phyloP scores from a whole-genome alignment of 2,113 vertebrate genomes.

The Arizona elegans region DNA sequence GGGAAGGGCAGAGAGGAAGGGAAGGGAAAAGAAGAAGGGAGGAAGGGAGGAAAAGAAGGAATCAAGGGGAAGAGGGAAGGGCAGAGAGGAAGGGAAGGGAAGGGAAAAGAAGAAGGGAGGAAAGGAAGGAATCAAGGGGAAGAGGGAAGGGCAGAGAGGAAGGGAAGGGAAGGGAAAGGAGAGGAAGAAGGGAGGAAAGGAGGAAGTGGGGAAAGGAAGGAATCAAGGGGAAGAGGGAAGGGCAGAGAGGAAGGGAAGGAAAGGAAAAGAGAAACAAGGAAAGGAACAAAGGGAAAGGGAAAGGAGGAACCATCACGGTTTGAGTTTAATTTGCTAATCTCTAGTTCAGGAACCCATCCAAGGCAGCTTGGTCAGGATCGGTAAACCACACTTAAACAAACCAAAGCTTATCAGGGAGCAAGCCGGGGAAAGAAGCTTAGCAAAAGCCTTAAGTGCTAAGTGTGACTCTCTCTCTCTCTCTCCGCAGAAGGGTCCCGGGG shows the following conservation, averaged over 20 bases:
- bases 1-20: no score
- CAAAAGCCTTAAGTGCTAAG: neutral
- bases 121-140: no score
- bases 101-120: neutral
- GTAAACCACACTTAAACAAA: neutral
- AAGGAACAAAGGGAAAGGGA: no score
- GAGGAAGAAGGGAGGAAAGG: accelerated
- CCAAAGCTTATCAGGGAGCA: neutral
- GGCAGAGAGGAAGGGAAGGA: no score
- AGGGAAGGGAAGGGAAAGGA: no score
- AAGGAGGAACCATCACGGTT: neutral
- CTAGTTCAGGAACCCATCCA: neutral
- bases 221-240: no score
- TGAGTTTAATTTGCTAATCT: neutral
- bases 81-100: no score
- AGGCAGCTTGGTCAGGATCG: neutral
- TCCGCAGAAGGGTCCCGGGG: neutral
- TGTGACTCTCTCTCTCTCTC: neutral
- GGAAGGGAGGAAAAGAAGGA: no score
- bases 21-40: no score
- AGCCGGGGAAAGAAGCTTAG: neutral
- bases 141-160: no score
- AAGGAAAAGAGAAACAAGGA: neutral
- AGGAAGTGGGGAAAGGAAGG: no score
- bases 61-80: no score